Percentiles rank a stretch among this genome's conserved stretches.
Conservation (phyloP, 2,888 invertebrate genomes). For the Petrolisthes cinctipes region DNA sequence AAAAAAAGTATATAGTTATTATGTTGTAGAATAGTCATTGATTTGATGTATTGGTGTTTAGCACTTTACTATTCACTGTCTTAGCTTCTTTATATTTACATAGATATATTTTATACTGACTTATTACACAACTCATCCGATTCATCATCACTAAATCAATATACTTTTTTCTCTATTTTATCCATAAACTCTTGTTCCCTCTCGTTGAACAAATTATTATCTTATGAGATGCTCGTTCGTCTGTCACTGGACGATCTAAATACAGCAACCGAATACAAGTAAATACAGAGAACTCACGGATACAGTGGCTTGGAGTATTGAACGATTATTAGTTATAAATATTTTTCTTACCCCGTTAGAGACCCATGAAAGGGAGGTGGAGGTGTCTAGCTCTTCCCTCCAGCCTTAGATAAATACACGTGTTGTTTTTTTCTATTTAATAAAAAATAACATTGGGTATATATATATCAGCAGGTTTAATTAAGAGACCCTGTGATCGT, state of each 20-base stretch:
- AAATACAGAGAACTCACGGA: background rate
- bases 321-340: background rate
- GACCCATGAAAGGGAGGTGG: no score
- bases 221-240: conserved; percentile 24
- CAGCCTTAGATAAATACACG: no score
- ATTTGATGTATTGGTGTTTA: conserved; percentile 48
- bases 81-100: conserved; percentile 33
- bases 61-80: conserved; percentile 36
- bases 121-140: conserved; percentile 40
- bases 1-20: background rate
- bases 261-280: background rate
- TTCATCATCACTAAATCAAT: conserved; percentile 58
- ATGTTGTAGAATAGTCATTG: conserved; percentile 41
- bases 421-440: no score
- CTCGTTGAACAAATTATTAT: conserved; percentile 26
- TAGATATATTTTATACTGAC: conserved; percentile 20
- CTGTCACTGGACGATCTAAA: conserved; percentile 11
- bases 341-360: no score
- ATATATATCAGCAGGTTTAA: no score
- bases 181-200: conserved; percentile 12
- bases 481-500: no score
- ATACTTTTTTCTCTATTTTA: conserved; percentile 10
- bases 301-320: conserved; percentile 9
- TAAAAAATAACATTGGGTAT: no score
- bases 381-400: no score